Conservation (phyloP, 2,888 invertebrate species). For the Sisyra nigra region DNA sequence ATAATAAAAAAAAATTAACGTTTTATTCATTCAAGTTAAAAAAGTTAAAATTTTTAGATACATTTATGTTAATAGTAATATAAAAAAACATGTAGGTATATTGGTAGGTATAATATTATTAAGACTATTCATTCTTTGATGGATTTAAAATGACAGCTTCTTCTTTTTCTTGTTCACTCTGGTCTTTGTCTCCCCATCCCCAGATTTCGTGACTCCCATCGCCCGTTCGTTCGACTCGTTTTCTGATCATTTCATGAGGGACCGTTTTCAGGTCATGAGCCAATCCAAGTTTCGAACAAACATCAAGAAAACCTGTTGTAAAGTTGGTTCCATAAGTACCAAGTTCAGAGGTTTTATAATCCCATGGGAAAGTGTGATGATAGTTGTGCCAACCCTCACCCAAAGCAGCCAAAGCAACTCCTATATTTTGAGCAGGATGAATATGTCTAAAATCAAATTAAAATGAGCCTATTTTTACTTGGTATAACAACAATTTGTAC, state of each 20-base stretch:
- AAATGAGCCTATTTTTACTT: too few relatives aligned
- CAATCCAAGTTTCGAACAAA: constrained; percentile 39
- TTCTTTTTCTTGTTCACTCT: constrained; percentile 25
- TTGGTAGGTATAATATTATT: too few relatives aligned
- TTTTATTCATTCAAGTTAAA: too few relatives aligned
- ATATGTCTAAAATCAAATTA: constrained; percentile 36
- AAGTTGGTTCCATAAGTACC: constrained; percentile 29
- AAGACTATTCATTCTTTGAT: neutral
- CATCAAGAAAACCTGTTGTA: constrained; percentile 21
- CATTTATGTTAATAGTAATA: too few relatives aligned
- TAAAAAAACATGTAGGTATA: too few relatives aligned
- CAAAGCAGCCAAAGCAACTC: constrained; percentile 54
- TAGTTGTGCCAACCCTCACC: constrained; percentile 93
- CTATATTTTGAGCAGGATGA: constrained; percentile 60
- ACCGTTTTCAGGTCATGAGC: constrained; percentile 78
- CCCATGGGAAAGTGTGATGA: constrained; percentile 87
- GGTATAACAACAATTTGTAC: too few relatives aligned
- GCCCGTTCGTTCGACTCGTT: constrained; percentile 55
- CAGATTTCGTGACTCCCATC: constrained; percentile 56
- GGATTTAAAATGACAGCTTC: constrained; percentile 14
- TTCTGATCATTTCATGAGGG: constrained; percentile 47
- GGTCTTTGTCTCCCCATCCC: constrained; percentile 67
- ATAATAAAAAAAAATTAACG: too few relatives aligned
- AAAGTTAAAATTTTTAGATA: too few relatives aligned
- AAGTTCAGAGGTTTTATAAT: constrained; percentile 82